Percentiles rank a stretch among this genome's conserved stretches.
These are phyloP conservation scores for Selenia dentaria DNA, from an alignment of 2,888 invertebrate genomes.

Conservation along the genomic window DNA sequence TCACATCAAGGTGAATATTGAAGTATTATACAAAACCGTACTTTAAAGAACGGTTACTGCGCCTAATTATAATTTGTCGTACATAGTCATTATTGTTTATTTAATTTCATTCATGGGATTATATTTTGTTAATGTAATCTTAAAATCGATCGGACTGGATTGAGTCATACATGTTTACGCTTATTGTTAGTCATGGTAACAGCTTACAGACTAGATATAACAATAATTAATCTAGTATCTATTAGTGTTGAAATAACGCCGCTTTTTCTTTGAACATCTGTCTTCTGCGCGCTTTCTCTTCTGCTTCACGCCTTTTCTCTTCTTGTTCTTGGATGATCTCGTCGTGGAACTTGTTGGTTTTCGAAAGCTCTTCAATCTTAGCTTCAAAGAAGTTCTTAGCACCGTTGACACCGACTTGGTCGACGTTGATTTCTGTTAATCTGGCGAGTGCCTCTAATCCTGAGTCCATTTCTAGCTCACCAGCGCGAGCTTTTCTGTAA, in stretches of 20 bases:
- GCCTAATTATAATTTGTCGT: too few species aligned
- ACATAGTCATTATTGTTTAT: too few species aligned
- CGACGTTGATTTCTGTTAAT: conserved; percentile 96
- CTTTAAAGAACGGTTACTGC: too few species aligned
- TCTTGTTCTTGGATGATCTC: conserved; percentile 97
- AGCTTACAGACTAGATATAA: conserved; percentile 75
- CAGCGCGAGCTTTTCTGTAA: conserved; percentile 93
- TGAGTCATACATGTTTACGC: conserved; percentile 17
- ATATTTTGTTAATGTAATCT: too few species aligned
- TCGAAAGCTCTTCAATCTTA: conserved; percentile 94
- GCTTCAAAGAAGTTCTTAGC: conserved; percentile 98
- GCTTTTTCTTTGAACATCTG: conserved; percentile 96
- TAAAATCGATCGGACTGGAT: too few species aligned
- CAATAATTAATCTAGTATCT: conserved; percentile 36
- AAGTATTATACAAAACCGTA: too few species aligned
- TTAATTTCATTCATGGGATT: too few species aligned
- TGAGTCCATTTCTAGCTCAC: conserved; percentile 94
- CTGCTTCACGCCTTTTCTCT: conserved; percentile 92
- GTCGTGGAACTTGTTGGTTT: conserved; percentile 94
- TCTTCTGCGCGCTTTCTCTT: conserved; percentile 92
- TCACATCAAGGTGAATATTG: too few species aligned
- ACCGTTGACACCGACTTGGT: conserved; percentile 96
- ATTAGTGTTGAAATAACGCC: conserved; percentile 87
- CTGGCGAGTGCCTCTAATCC: conserved; percentile 94
- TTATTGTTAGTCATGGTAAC: conserved; percentile 70